Conservation (phyloP, 2,888 invertebrate species). For the Eupithecia pulchellata region DNA sequence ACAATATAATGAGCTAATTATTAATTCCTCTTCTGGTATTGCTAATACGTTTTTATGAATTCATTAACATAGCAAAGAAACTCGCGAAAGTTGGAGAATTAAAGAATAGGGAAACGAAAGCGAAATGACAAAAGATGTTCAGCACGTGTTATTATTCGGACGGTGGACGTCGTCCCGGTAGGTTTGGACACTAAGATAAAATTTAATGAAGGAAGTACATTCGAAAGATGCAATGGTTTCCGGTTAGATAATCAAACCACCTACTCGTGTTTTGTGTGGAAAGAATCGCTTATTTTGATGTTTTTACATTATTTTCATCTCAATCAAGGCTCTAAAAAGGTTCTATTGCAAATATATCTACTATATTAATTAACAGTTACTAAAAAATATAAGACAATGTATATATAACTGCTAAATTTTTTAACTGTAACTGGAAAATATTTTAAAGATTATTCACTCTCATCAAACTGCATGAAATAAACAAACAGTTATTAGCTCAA, state of each 20-base stretch:
- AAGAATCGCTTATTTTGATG: not conserved
- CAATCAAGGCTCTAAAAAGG: not conserved
- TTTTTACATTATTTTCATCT: not conserved
- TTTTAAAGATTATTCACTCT: not conserved
- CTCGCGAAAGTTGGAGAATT: constrained; percentile 30
- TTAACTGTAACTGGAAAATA: not conserved
- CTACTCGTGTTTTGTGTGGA: not conserved
- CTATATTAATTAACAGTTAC: not conserved
- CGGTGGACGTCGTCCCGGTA: constrained; percentile 28
- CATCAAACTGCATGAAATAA: not conserved
- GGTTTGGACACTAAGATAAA: constrained; percentile 9
- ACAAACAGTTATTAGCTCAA: constrained; percentile 16
- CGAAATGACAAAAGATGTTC: constrained; percentile 15
- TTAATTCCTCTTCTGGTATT: constrained; percentile 31
- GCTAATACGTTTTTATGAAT: constrained; percentile 32
- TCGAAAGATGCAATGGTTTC: constrained; percentile 8
- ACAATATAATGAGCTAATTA: constrained; percentile 27
- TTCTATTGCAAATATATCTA: not conserved
- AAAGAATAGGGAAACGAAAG: not conserved
- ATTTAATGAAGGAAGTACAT: constrained; percentile 11
- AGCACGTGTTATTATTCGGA: constrained; percentile 39
- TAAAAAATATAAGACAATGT: too few relatives aligned
- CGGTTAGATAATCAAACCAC: not conserved
- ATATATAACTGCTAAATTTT: not conserved
- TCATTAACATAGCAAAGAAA: constrained; percentile 21